These are phyloP conservation scores for Bos javanicus DNA, from an alignment of 2,113 vertebrate species.

Conservation along the genomic window DNA sequence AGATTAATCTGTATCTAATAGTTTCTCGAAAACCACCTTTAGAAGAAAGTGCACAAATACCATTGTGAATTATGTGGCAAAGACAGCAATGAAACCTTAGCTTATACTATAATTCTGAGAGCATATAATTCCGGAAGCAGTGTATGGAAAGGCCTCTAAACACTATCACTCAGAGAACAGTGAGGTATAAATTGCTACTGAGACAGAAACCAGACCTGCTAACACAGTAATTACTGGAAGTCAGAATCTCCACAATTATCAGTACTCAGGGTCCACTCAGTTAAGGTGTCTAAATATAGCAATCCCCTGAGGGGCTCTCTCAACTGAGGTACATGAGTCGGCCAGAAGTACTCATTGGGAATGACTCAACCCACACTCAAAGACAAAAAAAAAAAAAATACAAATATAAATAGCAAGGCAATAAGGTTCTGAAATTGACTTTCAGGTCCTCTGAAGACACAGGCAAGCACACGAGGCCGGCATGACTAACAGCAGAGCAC, in stretches of 20 bases:
- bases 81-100: neutral
- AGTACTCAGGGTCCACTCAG: neutral
- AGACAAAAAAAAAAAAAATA: neutral
- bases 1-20: neutral
- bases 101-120: neutral
- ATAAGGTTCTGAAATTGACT: neutral
- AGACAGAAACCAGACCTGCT: neutral
- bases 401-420: constrained; percentile 28
- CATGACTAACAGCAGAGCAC: neutral
- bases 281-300: constrained; percentile 5
- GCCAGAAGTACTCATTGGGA: neutral
- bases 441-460: neutral
- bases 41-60: neutral
- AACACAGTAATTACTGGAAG: neutral
- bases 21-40: neutral
- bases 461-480: neutral
- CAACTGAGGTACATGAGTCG: neutral
- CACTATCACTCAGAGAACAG: neutral
- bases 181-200: neutral
- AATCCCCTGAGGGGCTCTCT: neutral
- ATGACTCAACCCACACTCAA: constrained; percentile 20
- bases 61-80: neutral
- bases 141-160: neutral
- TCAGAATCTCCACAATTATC: neutral
- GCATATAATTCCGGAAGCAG: neutral